phyloP scores from a whole-genome alignment of 2,797 vertebrate genomes.

The Liparis tanakae region DNA sequence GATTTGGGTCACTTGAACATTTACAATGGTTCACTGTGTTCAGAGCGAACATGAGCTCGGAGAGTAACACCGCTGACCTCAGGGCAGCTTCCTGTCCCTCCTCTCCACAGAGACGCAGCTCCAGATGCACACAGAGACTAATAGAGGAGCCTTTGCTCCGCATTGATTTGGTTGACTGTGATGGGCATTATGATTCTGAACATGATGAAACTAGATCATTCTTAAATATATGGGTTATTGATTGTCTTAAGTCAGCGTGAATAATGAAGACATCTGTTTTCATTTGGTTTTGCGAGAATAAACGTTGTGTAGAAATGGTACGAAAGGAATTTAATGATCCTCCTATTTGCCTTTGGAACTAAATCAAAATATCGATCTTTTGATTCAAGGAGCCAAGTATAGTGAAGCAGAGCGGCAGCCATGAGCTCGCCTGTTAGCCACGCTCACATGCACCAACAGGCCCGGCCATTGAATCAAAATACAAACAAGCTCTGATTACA shows the following conservation, averaged over 20 bases:
- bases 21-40: conserved; percentile 62
- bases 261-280: conserved; percentile 14
- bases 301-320: conserved; percentile 4
- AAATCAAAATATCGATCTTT: conserved; percentile 21
- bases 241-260: background rate
- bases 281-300: conserved; percentile 18
- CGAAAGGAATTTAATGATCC: conserved; percentile 6
- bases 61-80: conserved; percentile 45
- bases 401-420: background rate
- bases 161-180: background rate
- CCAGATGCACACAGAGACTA: conserved; percentile 11
- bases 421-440: background rate
- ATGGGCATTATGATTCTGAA: conserved; percentile 2
- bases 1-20: conserved; percentile 49
- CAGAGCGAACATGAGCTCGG: conserved; percentile 45
- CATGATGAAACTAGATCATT: conserved; percentile 4
- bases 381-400: conserved; percentile 9
- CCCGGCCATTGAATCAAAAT: too few relatives aligned
- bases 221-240: conserved; percentile 28
- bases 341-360: conserved; percentile 11
- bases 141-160: conserved; percentile 11
- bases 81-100: conserved; percentile 58
- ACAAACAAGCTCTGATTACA: background rate
- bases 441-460: too few relatives aligned
- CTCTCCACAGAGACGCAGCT: conserved; percentile 17